phyloP scores from a whole-genome alignment of 2,113 vertebrate genomes.

The Brachypteracias leptosomus region DNA sequence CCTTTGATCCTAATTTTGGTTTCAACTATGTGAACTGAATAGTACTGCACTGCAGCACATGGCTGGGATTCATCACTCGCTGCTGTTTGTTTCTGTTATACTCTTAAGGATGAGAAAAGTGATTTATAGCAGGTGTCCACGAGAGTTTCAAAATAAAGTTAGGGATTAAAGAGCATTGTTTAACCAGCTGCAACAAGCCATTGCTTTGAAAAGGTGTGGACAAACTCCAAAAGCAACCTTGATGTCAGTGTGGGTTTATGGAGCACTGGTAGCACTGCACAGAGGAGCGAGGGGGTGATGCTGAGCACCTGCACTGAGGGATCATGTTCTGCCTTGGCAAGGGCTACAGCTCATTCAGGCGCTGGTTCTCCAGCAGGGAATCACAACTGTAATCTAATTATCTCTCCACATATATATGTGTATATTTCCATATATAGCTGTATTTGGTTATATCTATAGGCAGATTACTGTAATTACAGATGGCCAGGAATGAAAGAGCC shows the following conservation, averaged over 20 bases:
- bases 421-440: conserved; percentile 1
- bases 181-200: conserved; percentile 3
- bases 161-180: conserved; percentile 22
- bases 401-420: neutral
- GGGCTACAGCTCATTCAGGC: neutral
- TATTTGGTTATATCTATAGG: neutral
- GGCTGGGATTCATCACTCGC: neutral
- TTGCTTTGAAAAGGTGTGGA: conserved; percentile 23
- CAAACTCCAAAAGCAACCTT: conserved; percentile 21
- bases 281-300: neutral
- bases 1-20: neutral
- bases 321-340: conserved; percentile 2
- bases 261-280: accelerated
- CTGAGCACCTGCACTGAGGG: neutral
- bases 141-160: conserved; percentile 22
- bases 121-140: neutral
- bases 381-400: conserved; percentile 28
- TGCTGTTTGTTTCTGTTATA: neutral
- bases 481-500: neutral
- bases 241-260: neutral
- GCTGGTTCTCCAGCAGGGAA: neutral
- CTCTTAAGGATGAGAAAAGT: neutral
- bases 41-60: neutral
- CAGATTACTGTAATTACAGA: neutral
- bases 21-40: neutral